Percentiles rank a stretch among this genome's conserved stretches.
Evolutionary conservation across 2,888 invertebrate genomes (phyloP).

Genomic region (Apodemia hepburni): DNA sequence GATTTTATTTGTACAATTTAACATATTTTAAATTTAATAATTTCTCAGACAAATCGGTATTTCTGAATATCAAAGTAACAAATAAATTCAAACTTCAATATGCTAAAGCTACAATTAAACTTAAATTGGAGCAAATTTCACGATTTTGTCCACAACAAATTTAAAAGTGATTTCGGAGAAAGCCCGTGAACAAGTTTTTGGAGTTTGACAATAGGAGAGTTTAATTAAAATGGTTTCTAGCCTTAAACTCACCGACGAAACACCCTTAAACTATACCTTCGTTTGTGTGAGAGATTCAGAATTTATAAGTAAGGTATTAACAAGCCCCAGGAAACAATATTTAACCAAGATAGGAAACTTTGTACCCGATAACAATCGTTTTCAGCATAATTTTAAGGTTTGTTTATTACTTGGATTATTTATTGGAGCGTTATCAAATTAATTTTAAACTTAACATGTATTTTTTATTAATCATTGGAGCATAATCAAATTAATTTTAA

Average conservation of each 20-base stretch:
- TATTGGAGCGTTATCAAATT: no score
- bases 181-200: neutral
- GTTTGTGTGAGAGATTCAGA: neutral
- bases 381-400: neutral
- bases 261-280: neutral
- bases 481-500: no score
- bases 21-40: no score
- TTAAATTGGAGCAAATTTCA: neutral
- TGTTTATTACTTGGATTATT: no score
- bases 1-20: no score
- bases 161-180: neutral
- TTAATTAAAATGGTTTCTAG: conserved; percentile 15
- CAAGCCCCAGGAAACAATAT: neutral
- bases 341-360: neutral
- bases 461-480: no score
- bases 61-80: neutral
- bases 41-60: neutral
- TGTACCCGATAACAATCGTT: neutral
- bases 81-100: neutral
- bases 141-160: neutral
- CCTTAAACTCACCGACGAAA: no score
- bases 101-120: neutral
- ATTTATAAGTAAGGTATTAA: conserved; percentile 4
- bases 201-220: conserved; percentile 13
- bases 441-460: neutral